A percentile compares a stretch with the other conserved stretches of the same genome.
Evolutionary conservation across 2,888 invertebrate genomes (phyloP).

Genomic region (Neoscelio sp.): DNA sequence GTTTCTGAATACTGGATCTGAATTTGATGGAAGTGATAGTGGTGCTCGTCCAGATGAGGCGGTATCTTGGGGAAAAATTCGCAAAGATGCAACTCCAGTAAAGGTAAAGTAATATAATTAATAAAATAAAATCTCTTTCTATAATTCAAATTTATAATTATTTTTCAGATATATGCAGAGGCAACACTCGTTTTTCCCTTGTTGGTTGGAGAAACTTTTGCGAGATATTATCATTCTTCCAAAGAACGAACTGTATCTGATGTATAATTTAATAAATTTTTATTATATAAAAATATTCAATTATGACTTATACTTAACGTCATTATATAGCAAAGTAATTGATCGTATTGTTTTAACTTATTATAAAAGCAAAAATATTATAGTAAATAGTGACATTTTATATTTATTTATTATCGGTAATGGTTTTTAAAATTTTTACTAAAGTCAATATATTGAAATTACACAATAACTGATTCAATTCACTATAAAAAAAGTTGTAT

Average conservation of each 20-base stretch:
- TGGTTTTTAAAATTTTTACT: too few relatives aligned
- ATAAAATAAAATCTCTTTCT: too few relatives aligned
- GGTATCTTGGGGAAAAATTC: conserved; percentile 99
- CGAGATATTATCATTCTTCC: conserved; percentile 81
- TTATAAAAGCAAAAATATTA: too few relatives aligned
- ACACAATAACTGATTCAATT: too few relatives aligned
- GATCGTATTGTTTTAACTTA: too few relatives aligned
- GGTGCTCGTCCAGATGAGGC: conserved; percentile 99
- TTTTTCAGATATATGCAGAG: conserved; percentile 91
- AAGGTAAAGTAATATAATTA: conserved; percentile 86
- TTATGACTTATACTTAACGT: too few relatives aligned
- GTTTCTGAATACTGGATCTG: conserved; percentile 96
- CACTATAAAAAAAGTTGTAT: too few relatives aligned
- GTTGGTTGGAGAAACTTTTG: conserved; percentile 98
- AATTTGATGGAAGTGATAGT: conserved; percentile 99
- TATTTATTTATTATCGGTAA: too few relatives aligned
- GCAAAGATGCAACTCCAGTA: conserved; percentile 93
- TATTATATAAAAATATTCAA: conserved; percentile 2
- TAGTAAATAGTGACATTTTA: too few relatives aligned
- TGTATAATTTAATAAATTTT: conserved; percentile 65
- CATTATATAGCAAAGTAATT: too few relatives aligned
- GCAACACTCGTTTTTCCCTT: conserved; percentile 97
- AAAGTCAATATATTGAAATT: too few relatives aligned
- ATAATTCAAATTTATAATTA: conserved; percentile 3
- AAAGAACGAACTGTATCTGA: conserved; percentile 74